Evolutionary conservation across 2,797 vertebrate species (phyloP).

Genomic region (Pyrrhura leucotis): DNA sequence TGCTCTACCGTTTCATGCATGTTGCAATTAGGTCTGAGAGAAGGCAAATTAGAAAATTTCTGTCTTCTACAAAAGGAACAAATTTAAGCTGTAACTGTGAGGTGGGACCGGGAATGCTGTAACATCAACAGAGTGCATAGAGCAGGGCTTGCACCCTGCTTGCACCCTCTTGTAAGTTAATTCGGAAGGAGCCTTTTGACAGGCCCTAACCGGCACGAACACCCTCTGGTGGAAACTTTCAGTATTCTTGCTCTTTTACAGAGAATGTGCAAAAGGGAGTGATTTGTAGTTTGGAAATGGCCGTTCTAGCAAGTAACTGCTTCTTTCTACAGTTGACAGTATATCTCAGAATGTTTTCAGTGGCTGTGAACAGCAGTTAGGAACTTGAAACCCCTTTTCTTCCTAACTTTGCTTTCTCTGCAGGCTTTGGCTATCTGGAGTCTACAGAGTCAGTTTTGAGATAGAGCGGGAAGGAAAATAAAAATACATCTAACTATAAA

Average conservation of each 20-base stretch:
- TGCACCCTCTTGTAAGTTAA: too few species aligned
- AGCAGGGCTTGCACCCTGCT: accelerated
- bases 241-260: neutral
- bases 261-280: neutral
- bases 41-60: neutral
- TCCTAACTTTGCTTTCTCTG: neutral
- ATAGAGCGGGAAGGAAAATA: neutral
- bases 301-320: neutral
- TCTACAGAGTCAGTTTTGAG: neutral
- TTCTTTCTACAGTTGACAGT: neutral
- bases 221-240: neutral
- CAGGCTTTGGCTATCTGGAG: neutral
- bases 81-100: neutral
- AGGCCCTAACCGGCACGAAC: neutral
- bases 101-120: neutral
- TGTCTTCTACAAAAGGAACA: neutral
- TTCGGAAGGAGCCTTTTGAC: neutral
- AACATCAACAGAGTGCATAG: neutral
- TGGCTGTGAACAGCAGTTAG: neutral
- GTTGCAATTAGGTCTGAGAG: neutral
- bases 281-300: neutral
- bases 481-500: neutral
- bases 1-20: neutral
- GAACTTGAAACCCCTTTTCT: neutral
- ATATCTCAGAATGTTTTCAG: neutral